A percentile compares a stretch with the other conserved stretches of the same genome.
These are phyloP conservation scores for Tribolium freemani DNA, from an alignment of 2,888 invertebrate species.

Conservation along the genomic window DNA sequence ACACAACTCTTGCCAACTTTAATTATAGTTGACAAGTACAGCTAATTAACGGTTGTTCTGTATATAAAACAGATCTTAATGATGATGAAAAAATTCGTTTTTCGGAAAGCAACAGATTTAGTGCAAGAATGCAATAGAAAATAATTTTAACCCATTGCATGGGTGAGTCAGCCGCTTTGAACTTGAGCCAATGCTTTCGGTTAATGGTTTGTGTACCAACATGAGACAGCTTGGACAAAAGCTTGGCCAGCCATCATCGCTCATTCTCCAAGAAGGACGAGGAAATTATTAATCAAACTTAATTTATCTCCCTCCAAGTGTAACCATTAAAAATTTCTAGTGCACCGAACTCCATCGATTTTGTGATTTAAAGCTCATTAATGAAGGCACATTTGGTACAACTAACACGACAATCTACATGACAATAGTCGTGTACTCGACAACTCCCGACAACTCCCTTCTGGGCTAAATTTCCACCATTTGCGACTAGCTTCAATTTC, in stretches of 20 bases:
- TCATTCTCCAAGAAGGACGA: constrained; percentile 1
- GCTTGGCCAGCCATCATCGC: constrained; percentile 6
- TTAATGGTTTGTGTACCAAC: constrained; percentile 11
- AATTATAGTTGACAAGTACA: constrained; percentile 24
- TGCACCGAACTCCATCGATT: constrained; percentile 24
- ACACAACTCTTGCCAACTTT: constrained; percentile 23
- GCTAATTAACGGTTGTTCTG: constrained; percentile 17
- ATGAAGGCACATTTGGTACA: constrained; percentile 7
- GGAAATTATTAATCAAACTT: neutral
- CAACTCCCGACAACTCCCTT: neutral
- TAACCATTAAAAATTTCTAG: neutral
- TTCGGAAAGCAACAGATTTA: neutral
- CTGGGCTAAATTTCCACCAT: neutral
- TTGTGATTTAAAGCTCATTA: constrained; percentile 38
- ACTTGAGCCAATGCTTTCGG: constrained; percentile 32
- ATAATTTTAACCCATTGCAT: constrained; percentile 15
- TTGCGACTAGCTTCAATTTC: constrained; percentile 9
- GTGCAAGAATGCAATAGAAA: neutral
- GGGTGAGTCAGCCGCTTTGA: constrained; percentile 33
- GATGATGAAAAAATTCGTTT: neutral
- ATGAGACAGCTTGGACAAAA: constrained; percentile 28
- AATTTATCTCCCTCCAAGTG: neutral
- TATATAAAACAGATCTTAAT: constrained; percentile 5
- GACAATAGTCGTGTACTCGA: constrained; percentile 8
- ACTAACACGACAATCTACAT: constrained; percentile 10